Evolutionary conservation across 1,140 invertebrate species (phyloP).

Genomic region (Bursaphelenchus mucronatus): DNA sequence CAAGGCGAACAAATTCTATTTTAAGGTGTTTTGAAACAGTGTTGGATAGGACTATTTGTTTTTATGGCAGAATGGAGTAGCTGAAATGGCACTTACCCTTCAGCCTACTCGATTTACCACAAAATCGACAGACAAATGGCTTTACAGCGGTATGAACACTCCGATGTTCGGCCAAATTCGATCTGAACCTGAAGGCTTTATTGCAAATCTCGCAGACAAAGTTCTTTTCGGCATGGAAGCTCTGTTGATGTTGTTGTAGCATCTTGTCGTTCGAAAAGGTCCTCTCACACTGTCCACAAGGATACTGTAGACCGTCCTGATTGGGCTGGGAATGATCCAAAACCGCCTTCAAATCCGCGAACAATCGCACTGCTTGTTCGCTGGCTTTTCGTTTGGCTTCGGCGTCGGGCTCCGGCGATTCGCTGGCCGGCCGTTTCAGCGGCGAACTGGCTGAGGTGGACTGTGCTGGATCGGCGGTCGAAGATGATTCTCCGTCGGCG

Average conservation of each 20-base stretch:
- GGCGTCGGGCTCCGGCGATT: too few relatives aligned
- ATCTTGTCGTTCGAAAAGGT: slow-evolving; percentile 9
- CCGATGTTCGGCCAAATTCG: slow-evolving; percentile 59
- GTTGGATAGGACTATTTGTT: not conserved
- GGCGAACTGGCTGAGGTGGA: too few relatives aligned
- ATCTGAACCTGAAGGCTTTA: slow-evolving; percentile 60
- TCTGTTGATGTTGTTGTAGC: slow-evolving; percentile 25
- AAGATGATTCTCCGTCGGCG: too few relatives aligned
- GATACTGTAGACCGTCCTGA: not conserved
- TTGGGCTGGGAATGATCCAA: too few relatives aligned
- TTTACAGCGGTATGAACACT: slow-evolving; percentile 58
- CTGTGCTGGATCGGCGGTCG: too few relatives aligned
- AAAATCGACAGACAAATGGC: slow-evolving; percentile 59
- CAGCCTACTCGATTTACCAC: slow-evolving; percentile 53
- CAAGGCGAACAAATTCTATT: not conserved
- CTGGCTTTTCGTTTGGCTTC: too few relatives aligned
- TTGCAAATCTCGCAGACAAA: slow-evolving; percentile 61
- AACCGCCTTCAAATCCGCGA: too few relatives aligned
- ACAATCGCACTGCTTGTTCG: too few relatives aligned
- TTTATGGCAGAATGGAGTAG: not conserved
- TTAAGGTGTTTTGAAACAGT: not conserved
- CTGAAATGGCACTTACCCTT: slow-evolving; percentile 41
- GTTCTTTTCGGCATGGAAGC: slow-evolving; percentile 20
- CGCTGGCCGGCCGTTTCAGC: too few relatives aligned
- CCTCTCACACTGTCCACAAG: not conserved